Conservation (phyloP, 2,888 invertebrate genomes). For the Leptopilina myrica region DNA sequence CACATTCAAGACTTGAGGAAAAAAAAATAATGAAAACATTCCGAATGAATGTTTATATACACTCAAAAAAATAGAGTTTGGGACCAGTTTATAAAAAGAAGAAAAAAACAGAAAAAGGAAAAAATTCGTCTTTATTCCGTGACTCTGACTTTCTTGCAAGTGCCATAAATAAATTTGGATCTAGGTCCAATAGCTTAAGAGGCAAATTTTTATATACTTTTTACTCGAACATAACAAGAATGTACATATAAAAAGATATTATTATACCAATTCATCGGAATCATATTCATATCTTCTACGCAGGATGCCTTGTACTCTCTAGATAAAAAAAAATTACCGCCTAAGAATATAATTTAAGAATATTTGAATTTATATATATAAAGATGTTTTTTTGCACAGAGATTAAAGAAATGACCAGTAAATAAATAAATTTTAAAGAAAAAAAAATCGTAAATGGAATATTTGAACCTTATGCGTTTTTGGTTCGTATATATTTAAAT, state of each 20-base stretch:
- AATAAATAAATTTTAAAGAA: conserved; percentile 1
- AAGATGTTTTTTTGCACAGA: background rate
- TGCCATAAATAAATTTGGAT: conserved; percentile 39
- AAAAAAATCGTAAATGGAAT: background rate
- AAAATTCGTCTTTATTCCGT: conserved; percentile 16
- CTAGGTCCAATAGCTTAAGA: conserved; percentile 37
- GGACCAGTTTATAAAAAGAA: conserved; percentile 18
- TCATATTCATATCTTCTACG: conserved; percentile 29
- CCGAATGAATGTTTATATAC: conserved; percentile 21
- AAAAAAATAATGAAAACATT: background rate
- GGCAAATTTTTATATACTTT: conserved; percentile 14
- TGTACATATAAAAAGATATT: conserved; percentile 31
- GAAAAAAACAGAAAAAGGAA: background rate
- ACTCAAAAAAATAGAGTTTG: conserved; percentile 20
- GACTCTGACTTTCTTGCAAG: conserved; percentile 40
- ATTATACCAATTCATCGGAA: conserved; percentile 21
- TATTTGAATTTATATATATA: background rate
- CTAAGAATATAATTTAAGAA: conserved; percentile 18
- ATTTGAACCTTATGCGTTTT: too few relatives aligned
- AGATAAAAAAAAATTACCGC: background rate
- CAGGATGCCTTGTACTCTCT: conserved; percentile 30
- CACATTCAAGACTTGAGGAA: too few relatives aligned
- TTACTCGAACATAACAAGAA: conserved; percentile 17
- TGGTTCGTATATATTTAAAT: conserved; percentile 53
- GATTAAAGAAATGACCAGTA: background rate